phyloP scores from a whole-genome alignment of 1,140 invertebrate species.

The Pogonus chalceus region DNA sequence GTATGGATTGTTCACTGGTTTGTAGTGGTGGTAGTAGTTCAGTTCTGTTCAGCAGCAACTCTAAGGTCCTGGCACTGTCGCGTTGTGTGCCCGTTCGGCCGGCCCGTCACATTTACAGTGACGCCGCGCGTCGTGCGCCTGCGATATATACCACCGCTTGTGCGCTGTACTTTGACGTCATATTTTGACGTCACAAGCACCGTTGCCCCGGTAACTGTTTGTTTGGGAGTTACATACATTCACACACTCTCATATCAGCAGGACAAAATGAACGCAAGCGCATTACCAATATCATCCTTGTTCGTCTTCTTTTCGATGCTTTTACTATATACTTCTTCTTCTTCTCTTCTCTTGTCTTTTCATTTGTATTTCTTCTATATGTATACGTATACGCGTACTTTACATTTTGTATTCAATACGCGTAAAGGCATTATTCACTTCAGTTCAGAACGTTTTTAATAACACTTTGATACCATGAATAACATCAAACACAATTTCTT shows the following conservation, averaged over 20 bases:
- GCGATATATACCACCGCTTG: slow-evolving; percentile 11
- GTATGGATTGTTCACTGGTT: too few species aligned
- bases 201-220: slow-evolving; percentile 31
- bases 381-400: too few species aligned
- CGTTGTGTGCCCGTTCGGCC: background rate
- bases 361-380: too few species aligned
- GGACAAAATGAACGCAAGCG: background rate
- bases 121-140: slow-evolving; percentile 9
- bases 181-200: slow-evolving; percentile 26
- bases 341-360: too few species aligned
- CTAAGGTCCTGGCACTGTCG: background rate
- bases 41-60: background rate
- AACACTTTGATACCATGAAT: too few species aligned
- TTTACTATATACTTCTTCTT: too few species aligned
- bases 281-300: too few species aligned
- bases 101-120: slow-evolving; percentile 1
- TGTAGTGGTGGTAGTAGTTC: background rate
- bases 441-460: too few species aligned
- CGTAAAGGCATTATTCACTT: too few species aligned
- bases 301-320: too few species aligned
- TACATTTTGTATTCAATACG: too few species aligned
- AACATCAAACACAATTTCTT: too few species aligned
- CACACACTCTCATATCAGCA: background rate
- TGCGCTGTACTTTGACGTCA: slow-evolving; percentile 24
- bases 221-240: slow-evolving; percentile 20